These are phyloP conservation scores for Nothocercus nigrocapillus DNA, from an alignment of 2,113 vertebrate species.

Conservation along the genomic window DNA sequence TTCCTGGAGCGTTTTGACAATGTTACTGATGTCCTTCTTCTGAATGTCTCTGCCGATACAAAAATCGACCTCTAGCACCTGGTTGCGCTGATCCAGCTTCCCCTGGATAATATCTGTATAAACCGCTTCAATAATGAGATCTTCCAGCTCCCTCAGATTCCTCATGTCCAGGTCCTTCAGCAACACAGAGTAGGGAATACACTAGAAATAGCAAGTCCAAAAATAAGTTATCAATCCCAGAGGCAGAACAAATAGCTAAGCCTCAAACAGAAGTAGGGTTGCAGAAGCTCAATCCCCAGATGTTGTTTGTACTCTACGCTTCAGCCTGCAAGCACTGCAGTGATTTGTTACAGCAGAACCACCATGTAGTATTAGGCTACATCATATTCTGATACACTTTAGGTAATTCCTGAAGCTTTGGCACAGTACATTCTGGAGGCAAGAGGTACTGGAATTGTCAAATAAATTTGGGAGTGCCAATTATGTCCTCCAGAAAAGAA, in stretches of 20 bases:
- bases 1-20: constrained; percentile 84
- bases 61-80: constrained; percentile 92
- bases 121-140: constrained; percentile 96
- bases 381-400: background rate
- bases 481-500: background rate
- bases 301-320: background rate
- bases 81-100: constrained; percentile 97
- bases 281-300: background rate
- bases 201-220: constrained; percentile 71
- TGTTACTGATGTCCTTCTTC: constrained; percentile 81
- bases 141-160: constrained; percentile 96
- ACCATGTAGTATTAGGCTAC: background rate
- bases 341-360: background rate
- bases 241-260: background rate
- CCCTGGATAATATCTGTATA: constrained; percentile 99
- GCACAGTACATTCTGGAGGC: background rate
- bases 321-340: background rate
- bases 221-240: background rate
- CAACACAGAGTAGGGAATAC: constrained; percentile 96
- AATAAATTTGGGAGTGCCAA: background rate
- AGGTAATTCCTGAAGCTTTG: background rate
- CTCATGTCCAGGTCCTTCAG: constrained; percentile 97
- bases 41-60: constrained; percentile 86
- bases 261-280: background rate
- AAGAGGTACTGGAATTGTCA: background rate